These are phyloP conservation scores for Lypha dubia DNA, from an alignment of 2,888 invertebrate species.

Conservation along the genomic window DNA sequence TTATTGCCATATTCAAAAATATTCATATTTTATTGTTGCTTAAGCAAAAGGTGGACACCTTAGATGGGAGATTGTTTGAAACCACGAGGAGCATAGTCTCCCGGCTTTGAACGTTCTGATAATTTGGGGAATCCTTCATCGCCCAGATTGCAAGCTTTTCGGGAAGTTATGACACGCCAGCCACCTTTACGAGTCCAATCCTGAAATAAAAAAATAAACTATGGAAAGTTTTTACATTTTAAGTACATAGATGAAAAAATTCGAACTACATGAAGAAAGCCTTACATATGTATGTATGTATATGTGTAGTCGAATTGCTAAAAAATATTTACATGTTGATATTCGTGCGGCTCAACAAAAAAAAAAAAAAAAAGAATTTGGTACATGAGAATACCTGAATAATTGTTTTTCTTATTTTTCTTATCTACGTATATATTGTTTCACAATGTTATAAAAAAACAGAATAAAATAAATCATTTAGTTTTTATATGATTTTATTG, in stretches of 20 bases:
- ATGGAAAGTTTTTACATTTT: not conserved
- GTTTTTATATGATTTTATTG: too few relatives aligned
- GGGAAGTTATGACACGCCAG: constrained; percentile 86
- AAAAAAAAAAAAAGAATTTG: too few relatives aligned
- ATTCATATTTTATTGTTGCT: constrained; percentile 39
- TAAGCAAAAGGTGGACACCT: constrained; percentile 51
- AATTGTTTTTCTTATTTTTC: too few relatives aligned
- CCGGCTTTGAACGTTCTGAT: constrained; percentile 85
- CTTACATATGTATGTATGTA: too few relatives aligned
- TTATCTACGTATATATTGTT: too few relatives aligned
- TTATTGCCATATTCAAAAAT: constrained; percentile 54
- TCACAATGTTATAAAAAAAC: too few relatives aligned
- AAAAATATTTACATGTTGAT: too few relatives aligned
- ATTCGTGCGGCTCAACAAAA: too few relatives aligned
- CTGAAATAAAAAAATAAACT: constrained; percentile 81
- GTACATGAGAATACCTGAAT: too few relatives aligned
- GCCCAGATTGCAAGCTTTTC: constrained; percentile 86
- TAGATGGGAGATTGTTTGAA: constrained; percentile 86
- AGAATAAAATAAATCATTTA: too few relatives aligned
- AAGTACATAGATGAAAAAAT: not conserved
- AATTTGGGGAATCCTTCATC: constrained; percentile 88
- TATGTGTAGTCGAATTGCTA: not conserved
- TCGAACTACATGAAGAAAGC: too few relatives aligned
- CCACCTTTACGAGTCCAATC: constrained; percentile 91
- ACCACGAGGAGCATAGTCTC: constrained; percentile 89